These are phyloP conservation scores for Crocallis elinguaria DNA, from an alignment of 2,888 invertebrate genomes.

Conservation along the genomic window DNA sequence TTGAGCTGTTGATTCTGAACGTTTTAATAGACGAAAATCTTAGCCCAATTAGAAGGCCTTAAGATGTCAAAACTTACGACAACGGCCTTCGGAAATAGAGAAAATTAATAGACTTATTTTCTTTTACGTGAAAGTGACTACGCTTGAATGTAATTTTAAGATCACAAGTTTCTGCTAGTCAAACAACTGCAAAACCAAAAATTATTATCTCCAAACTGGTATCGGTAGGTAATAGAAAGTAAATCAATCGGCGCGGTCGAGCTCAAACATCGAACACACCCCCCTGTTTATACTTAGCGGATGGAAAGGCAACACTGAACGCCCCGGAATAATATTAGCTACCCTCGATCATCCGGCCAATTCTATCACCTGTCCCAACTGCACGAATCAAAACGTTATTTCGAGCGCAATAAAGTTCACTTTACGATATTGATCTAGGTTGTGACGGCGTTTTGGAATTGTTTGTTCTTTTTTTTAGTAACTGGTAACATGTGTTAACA, in stretches of 20 bases:
- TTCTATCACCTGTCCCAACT: constrained; percentile 54
- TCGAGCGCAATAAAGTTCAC: constrained; percentile 45
- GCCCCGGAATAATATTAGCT: constrained; percentile 84
- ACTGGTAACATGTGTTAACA: constrained; percentile 85
- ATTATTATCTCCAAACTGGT: constrained; percentile 42
- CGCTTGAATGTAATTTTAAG: not conserved
- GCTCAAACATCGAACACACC: constrained; percentile 80
- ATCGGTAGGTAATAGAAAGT: constrained; percentile 68
- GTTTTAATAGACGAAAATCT: too few species aligned
- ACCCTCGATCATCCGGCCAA: constrained; percentile 80
- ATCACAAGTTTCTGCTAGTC: not conserved
- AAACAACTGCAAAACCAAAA: constrained; percentile 23
- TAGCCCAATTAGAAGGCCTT: too few species aligned
- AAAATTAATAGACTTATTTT: not conserved
- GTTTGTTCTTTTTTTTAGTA: constrained; percentile 70
- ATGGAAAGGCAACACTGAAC: constrained; percentile 84
- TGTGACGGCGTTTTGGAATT: constrained; percentile 44
- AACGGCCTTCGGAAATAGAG: too few species aligned
- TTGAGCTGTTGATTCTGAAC: too few species aligned
- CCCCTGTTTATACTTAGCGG: constrained; percentile 83
- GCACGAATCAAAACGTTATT: constrained; percentile 50
- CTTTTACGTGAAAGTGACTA: not conserved
- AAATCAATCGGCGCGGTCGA: constrained; percentile 79
- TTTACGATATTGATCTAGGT: constrained; percentile 38
- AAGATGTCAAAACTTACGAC: too few species aligned